Evolutionary conservation across 2,113 vertebrate species (phyloP).

Genomic region (Willisornis vidua): DNA sequence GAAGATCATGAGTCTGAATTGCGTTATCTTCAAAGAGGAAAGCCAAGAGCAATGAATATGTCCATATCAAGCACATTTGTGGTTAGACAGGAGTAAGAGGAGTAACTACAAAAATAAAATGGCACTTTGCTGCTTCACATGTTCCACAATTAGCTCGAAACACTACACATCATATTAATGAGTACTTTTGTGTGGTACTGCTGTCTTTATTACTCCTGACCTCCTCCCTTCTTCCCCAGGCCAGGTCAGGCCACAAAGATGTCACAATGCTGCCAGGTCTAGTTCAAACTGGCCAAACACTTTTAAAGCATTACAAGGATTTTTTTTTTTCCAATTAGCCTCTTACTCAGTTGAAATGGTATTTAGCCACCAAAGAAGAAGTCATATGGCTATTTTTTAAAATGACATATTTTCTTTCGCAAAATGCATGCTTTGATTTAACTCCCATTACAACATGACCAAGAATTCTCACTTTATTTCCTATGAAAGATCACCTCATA

Average conservation of each 20-base stretch:
- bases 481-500: neutral
- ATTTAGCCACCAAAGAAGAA: neutral
- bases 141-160: neutral
- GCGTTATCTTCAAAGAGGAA: neutral
- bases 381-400: neutral
- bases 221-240: neutral
- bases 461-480: neutral
- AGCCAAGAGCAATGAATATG: neutral
- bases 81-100: neutral
- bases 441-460: fast-evolving
- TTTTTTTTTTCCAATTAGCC: neutral
- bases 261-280: neutral
- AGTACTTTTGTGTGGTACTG: neutral
- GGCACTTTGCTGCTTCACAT: neutral
- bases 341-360: neutral
- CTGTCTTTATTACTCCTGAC: neutral
- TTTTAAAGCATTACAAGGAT: neutral
- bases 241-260: neutral
- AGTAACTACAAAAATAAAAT: neutral
- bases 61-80: neutral
- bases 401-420: neutral
- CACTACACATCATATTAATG: neutral
- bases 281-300: neutral
- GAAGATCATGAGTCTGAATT: neutral
- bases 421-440: neutral